Evolutionary conservation across 2,797 vertebrate species (phyloP), one percentile per base, ranked within the genome.

Genomic region (Rousettus madagascariensis): DNA sequence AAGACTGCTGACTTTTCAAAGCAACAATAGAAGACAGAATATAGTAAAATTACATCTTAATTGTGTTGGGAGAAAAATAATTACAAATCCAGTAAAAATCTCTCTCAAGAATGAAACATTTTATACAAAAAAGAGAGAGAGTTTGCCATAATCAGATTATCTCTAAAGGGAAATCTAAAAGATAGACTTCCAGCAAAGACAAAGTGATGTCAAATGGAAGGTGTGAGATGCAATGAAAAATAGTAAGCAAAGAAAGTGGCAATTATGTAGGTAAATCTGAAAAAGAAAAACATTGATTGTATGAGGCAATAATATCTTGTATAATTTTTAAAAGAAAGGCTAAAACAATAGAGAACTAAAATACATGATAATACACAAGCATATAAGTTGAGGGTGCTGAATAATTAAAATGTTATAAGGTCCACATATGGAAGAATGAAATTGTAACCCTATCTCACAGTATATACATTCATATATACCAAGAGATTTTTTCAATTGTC

Each of bases 321-420:
- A 19, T 65, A 65, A 77, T 65, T 36, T 74, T 85, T 38, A 33
- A 88, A 94, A 84, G 71, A 75, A 92, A 92, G 51, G 19, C 46
- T 86, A 87, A 91, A 93, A 78, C 3, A 57, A 72, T 33, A 86
- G 9, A 75, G 20, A 82, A 82, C 43, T 88, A 87, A 86, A 75
- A 26, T 87, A 71, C 30, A 65, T 86, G 63, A 85, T 17, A 92
- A 65, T 36, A 57, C 26, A 59, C 26, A 59, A 93, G 43, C 38
- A 90, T 20, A 49, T 74, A 68, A 75, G 11, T 43, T 80, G 36
- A 86, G 36, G 59, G 38, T 65, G 30, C 55, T 22, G 7, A 84
- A 65, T 8, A 79, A 15, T 33, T 57, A 53, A 61, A 85, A 74
- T 92, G 15, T 79, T 80, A 13, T 68, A 69, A 38, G 4, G 17